These are phyloP conservation scores for Lagodon rhomboides DNA, from an alignment of 2,797 vertebrate species.

Conservation along the genomic window DNA sequence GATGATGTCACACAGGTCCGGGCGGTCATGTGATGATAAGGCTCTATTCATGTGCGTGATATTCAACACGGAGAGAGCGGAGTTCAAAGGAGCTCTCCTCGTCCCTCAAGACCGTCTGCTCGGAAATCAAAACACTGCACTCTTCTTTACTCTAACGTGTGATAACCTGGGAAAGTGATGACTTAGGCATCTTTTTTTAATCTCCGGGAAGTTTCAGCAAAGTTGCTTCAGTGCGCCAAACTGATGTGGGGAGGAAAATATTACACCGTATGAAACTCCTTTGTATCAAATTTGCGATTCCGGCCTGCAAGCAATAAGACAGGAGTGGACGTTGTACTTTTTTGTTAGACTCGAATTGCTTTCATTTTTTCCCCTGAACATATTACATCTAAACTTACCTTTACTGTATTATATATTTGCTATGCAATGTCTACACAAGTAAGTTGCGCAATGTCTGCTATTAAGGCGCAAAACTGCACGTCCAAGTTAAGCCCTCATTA, in stretches of 20 bases:
- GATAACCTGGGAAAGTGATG: constrained; percentile 55
- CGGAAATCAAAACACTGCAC: constrained; percentile 60
- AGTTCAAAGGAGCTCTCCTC: constrained; percentile 54
- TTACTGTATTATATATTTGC: neutral
- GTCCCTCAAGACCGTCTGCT: constrained; percentile 52
- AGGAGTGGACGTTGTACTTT: constrained; percentile 1
- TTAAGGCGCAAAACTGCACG: constrained; percentile 2
- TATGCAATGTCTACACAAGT: neutral
- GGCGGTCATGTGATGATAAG: constrained; percentile 51
- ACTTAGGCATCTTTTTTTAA: constrained; percentile 49
- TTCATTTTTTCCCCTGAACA: neutral
- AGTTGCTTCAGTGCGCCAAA: constrained; percentile 43
- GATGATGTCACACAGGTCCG: constrained; percentile 65
- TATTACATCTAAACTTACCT: neutral
- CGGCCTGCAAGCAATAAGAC: constrained; percentile 11
- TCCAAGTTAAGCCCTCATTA: constrained; percentile 56
- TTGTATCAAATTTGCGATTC: constrained; percentile 13
- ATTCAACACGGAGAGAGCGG: constrained; percentile 51
- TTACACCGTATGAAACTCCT: constrained; percentile 26
- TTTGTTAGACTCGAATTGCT: neutral
- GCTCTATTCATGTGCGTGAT: constrained; percentile 55
- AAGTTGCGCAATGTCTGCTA: constrained; percentile 8
- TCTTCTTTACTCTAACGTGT: constrained; percentile 41
- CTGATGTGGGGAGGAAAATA: constrained; percentile 31
- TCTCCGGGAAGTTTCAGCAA: constrained; percentile 37